Base-by-base conservation (phyloP, 2,888 invertebrate genomes). In the Troides oblongomaculatus region DNA sequence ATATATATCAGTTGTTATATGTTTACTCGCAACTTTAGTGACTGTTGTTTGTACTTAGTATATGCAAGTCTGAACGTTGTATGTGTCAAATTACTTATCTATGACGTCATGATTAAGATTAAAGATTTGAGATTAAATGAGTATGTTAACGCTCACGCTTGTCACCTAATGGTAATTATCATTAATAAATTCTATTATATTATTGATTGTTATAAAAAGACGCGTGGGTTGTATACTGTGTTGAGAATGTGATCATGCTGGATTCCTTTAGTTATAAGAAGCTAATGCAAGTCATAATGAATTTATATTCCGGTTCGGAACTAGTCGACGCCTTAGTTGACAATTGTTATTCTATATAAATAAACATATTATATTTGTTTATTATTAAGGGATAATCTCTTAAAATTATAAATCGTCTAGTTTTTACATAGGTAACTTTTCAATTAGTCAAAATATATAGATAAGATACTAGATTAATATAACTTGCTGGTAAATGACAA, bases 121-220 rank as follows among this genome's bases (percentile, higher is more conserved):
- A 58, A 58, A 58, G 23, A 58, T 10, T 18, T 58, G 10, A 23
- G 21, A 58, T 58, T n/a, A 46, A 46, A 46, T 46, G 46, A 14
- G n/a, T 58, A 12, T 23, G 23, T 58, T 12, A 58, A 58, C 23
- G 23, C 57, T 58, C 57, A 58, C 21, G 53, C 53, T 23, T 58
- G 23, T 21, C 21, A 23, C 12, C 12, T 23, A 12, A 25, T 21
- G 56, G 14, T 56, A 58, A 58, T 60, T 30, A 60, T n/a, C 30
- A 5, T 36, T 30, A 30, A 60, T 60, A 60, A 60, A 60, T 60
- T 60, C 18, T 61, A 61, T 61, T 39, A 36, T 43, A 36, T 61
- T 43, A 39, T 36, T n/a, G 43, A 61, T 61, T 61, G 61, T 61
- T 43, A 61, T 61, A 61, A 61, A 61, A 61, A 36, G 61, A 58